phyloP scores from a whole-genome alignment of 2,113 vertebrate genomes.

The Colossoma macropomum region DNA sequence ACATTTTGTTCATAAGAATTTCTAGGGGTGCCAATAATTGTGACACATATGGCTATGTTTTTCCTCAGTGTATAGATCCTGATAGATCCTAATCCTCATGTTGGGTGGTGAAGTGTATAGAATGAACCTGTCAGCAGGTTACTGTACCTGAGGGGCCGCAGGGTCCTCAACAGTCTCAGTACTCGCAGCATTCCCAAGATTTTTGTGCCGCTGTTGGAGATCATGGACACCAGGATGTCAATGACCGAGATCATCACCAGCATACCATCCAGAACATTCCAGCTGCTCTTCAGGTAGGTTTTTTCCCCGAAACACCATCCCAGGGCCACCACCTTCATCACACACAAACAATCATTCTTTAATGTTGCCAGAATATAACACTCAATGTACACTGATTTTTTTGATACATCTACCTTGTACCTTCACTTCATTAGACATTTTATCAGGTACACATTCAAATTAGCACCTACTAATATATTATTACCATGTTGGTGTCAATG shows the following conservation, averaged over 20 bases:
- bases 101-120: neutral
- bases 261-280: constrained; percentile 96
- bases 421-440: no score
- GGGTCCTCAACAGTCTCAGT: constrained; percentile 89
- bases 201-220: constrained; percentile 93
- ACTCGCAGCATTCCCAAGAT: constrained; percentile 97
- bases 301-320: constrained; percentile 93
- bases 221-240: constrained; percentile 94
- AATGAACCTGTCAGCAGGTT: neutral
- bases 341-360: constrained; percentile 17
- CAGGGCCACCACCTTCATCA: constrained; percentile 87
- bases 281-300: constrained; percentile 94
- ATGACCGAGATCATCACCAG: constrained; percentile 95
- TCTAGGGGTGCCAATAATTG: no score
- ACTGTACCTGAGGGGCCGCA: constrained; percentile 88
- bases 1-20: no score
- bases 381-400: no score
- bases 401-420: no score
- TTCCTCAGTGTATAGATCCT: no score
- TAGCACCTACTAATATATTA: no score
- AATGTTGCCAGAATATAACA: neutral
- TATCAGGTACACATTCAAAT: no score
- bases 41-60: no score
- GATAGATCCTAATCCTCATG: neutral
- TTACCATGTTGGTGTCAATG: no score